Evolutionary conservation across 2,113 vertebrate species (phyloP).

Genomic region (Dicerorhinus sumatrensis): DNA sequence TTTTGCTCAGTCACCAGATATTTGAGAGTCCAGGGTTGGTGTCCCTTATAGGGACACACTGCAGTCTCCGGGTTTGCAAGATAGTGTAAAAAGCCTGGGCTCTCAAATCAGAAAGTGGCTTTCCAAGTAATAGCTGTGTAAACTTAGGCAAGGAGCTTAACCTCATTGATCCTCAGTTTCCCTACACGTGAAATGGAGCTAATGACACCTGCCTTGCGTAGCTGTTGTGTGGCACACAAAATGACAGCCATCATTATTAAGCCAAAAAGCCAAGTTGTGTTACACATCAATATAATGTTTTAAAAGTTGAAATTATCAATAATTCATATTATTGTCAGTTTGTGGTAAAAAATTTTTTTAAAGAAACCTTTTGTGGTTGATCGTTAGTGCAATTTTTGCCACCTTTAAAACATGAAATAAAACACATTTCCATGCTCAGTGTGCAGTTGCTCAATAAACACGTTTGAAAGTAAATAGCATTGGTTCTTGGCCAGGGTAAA

Average conservation of each 20-base stretch:
- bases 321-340: slow-evolving; percentile 7
- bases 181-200: background rate
- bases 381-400: background rate
- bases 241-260: background rate
- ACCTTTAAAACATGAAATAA: background rate
- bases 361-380: background rate
- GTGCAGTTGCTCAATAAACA: background rate
- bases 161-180: background rate
- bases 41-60: background rate
- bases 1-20: slow-evolving; percentile 26
- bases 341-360: background rate
- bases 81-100: background rate
- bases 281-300: background rate
- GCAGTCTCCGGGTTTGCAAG: background rate
- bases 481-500: slow-evolving; percentile 10
- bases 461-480: background rate
- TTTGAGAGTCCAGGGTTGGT: background rate
- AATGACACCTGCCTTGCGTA: background rate
- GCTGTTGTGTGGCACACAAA: background rate
- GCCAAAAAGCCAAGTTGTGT: slow-evolving; percentile 4
- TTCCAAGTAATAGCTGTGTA: background rate
- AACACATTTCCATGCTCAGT: background rate
- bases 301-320: background rate
- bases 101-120: background rate
- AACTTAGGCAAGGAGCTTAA: background rate